Conservation (phyloP, 2,888 invertebrate genomes). For the Suillia variegata region DNA sequence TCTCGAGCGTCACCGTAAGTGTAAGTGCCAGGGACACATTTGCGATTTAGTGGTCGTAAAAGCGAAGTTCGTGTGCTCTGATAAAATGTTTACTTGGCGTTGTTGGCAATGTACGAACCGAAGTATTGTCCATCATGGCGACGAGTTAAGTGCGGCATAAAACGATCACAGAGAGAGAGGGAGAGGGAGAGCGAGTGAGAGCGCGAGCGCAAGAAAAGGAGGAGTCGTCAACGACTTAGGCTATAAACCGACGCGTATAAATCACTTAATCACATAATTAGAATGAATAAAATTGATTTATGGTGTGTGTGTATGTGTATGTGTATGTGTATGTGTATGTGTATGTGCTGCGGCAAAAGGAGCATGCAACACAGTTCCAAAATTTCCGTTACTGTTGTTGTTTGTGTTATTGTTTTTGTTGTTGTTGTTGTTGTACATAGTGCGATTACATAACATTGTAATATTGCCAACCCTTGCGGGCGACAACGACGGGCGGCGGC, state of each 20-base stretch:
- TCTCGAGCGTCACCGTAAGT: constrained; percentile 47
- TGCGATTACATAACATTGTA: background rate
- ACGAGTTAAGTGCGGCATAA: background rate
- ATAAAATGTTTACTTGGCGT: background rate
- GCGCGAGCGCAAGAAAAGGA: background rate
- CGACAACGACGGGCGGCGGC: constrained; percentile 1
- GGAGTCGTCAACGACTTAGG: background rate
- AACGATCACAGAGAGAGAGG: background rate
- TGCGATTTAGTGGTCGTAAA: constrained; percentile 41
- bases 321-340: too few species aligned
- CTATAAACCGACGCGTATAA: constrained; percentile 34
- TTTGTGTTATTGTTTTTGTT: background rate
- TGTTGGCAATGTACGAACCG: too few species aligned
- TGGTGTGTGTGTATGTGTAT: constrained; percentile 18
- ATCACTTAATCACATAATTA: constrained; percentile 53
- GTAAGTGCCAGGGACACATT: constrained; percentile 51
- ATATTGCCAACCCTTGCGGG: background rate
- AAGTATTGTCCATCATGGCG: too few species aligned
- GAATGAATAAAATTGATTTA: constrained; percentile 52
- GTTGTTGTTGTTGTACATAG: background rate
- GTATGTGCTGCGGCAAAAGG: too few species aligned
- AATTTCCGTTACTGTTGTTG: too few species aligned
- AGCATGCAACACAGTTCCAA: too few species aligned
- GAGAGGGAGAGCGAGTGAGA: too few species aligned
- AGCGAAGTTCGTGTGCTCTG: constrained; percentile 17